Percentiles rank a stretch among this genome's conserved stretches.
Evolutionary conservation across 35 echinoderm and acorn worm species (phyloP).

Genomic region (Eucidaris tribuloides): DNA sequence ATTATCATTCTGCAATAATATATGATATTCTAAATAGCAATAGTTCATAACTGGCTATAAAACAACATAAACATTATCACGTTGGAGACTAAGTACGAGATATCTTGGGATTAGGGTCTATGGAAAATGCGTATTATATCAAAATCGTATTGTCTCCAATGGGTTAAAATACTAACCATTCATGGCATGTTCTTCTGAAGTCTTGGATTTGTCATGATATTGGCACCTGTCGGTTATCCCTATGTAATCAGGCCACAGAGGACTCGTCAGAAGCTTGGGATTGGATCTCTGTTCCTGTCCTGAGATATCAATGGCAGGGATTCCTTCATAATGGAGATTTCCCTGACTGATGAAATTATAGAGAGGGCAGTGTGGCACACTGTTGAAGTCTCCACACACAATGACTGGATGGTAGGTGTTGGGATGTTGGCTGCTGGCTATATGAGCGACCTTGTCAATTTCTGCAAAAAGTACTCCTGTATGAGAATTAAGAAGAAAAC

Average conservation of each 20-base stretch:
- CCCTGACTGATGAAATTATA: slow-evolving; percentile 65
- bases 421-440: neutral
- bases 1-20: too few species aligned
- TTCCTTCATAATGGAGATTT: slow-evolving; percentile 30
- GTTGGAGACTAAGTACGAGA: too few species aligned
- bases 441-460: slow-evolving; percentile 65
- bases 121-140: too few species aligned
- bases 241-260: slow-evolving; percentile 52
- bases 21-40: too few species aligned
- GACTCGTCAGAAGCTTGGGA: slow-evolving; percentile 11
- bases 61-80: too few species aligned
- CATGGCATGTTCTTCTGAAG: too few species aligned
- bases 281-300: slow-evolving; percentile 50
- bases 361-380: slow-evolving; percentile 63
- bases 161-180: too few species aligned
- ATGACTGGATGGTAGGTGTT: slow-evolving; percentile 57
- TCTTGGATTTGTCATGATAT: too few species aligned
- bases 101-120: too few species aligned
- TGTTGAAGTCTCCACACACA: slow-evolving; percentile 96
- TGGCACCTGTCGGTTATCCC: slow-evolving; percentile 61
- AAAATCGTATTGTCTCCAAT: too few species aligned
- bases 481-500: too few species aligned
- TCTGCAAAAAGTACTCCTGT: slow-evolving; percentile 69
- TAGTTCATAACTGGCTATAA: too few species aligned
- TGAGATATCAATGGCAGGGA: slow-evolving; percentile 57